Conservation (phyloP, 2,797 vertebrate genomes). For the Ciconia nigra region DNA sequence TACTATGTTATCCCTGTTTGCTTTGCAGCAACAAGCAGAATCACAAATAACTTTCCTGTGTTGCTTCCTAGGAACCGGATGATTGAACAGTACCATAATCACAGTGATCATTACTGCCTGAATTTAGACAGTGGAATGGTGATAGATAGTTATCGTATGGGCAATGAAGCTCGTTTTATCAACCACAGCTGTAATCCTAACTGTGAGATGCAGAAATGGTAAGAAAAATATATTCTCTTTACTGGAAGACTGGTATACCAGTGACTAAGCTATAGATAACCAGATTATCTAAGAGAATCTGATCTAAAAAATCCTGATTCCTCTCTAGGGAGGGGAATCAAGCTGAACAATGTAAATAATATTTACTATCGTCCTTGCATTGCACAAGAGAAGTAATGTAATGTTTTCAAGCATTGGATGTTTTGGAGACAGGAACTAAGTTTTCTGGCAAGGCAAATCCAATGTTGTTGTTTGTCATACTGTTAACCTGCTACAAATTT, state of each 20-base stretch:
- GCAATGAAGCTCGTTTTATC: slow-evolving; percentile 98
- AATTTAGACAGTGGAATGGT: slow-evolving; percentile 99
- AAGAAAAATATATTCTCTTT: slow-evolving; percentile 36
- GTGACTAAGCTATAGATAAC: not conserved
- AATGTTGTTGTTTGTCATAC: not conserved
- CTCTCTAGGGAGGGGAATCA: not conserved
- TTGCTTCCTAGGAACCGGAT: slow-evolving; percentile 86
- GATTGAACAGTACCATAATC: slow-evolving; percentile 98
- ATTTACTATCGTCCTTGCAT: rapidly evolving
- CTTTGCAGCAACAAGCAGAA: not conserved
- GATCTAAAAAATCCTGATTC: not conserved
- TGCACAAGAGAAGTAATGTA: not conserved
- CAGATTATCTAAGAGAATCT: not conserved
- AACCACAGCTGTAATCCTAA: slow-evolving; percentile 99
- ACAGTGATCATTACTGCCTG: slow-evolving; percentile 98
- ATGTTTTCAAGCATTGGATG: not conserved
- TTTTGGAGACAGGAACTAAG: not conserved
- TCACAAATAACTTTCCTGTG: not conserved
- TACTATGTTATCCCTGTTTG: not conserved
- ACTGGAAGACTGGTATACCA: not conserved
- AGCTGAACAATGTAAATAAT: not conserved
- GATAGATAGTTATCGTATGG: slow-evolving; percentile 99
- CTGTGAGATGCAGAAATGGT: slow-evolving; percentile 99
- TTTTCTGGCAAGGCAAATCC: not conserved
- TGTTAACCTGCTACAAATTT: not conserved